Base-by-base conservation (phyloP, 2,113 vertebrate genomes). In the Circaetus gallicus region DNA sequence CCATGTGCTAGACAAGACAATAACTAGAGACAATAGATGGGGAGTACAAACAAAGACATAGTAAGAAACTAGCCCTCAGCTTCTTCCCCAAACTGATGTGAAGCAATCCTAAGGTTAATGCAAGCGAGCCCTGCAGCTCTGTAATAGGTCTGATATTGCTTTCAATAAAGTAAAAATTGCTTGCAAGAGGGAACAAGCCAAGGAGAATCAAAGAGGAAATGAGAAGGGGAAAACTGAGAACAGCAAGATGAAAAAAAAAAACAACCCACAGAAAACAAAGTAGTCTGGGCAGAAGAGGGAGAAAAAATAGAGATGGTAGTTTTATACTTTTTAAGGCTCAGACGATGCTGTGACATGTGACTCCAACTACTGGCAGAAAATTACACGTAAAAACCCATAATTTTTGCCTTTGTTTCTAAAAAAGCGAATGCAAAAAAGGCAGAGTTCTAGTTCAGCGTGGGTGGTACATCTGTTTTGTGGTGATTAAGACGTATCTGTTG, bases 91-190 rank as follows among this genome's bases (percentile, higher is more conserved):
- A 88, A 95, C 61, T 24, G 34, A 5, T 71, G 43, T 67, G 43
- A 96, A 92, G 69, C 34, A 86, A 63, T 71, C 61, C 45, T 56
- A 56, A 78, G 36, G 56, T 72, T 71, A 95, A 95, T 65, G 77
- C 15, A 86, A 86, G 81, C 0, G 1, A 94, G 56, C 49, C 86
- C 91, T 84, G 81, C 19, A 92, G 91, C 61, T 89, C 52, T 87
- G 80, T 89, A 86, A 91, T 29, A 90, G 59, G 34, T 61, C 31
- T 82, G 47, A 74, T 89, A 94, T 69, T 79, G 58, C 34, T 92
- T 91, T 42, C 86, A 95, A 69, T 91, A 89, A 95, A 72, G 56
- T n/a, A 94, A 95, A 94, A 93, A 91, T 80, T 92, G 73, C 49
- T 91, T 93, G 58, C 42, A 96, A 95, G 49, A 49, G 28, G 28